Evolutionary conservation across 2,113 vertebrate species (phyloP).

Genomic region (Plestiodon gilberti): DNA sequence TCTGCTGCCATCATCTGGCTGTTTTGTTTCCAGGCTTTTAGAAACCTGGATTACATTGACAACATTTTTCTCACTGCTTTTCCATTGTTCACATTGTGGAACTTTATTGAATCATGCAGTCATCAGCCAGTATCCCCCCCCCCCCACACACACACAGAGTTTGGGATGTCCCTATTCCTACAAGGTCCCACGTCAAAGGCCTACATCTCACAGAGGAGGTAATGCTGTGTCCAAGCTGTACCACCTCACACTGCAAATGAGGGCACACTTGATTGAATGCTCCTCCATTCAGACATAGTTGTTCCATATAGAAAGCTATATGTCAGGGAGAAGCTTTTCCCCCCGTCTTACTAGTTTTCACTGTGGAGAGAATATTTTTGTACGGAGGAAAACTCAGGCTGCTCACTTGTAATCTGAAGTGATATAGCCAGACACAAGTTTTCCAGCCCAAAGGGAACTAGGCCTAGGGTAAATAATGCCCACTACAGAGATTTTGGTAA

Average conservation of each 20-base stretch:
- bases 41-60: background rate
- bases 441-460: too few relatives aligned
- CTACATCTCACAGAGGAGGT: too few relatives aligned
- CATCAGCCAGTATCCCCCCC: background rate
- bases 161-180: background rate
- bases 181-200: background rate
- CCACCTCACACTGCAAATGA: background rate
- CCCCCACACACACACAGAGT: background rate
- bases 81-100: background rate
- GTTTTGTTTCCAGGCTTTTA: background rate
- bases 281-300: background rate
- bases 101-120: background rate
- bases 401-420: background rate
- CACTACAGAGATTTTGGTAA: background rate
- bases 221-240: background rate
- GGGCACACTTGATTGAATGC: background rate
- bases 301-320: background rate
- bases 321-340: background rate
- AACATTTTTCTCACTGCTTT: background rate
- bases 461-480: background rate
- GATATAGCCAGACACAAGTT: background rate
- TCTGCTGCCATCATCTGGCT: constrained; percentile 26
- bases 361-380: background rate
- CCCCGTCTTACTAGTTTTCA: background rate
- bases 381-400: too few relatives aligned